Evolutionary conservation across 2,113 vertebrate genomes (phyloP), one percentile per base, ranked within the genome.

Genomic region (Myocastor coypus): DNA sequence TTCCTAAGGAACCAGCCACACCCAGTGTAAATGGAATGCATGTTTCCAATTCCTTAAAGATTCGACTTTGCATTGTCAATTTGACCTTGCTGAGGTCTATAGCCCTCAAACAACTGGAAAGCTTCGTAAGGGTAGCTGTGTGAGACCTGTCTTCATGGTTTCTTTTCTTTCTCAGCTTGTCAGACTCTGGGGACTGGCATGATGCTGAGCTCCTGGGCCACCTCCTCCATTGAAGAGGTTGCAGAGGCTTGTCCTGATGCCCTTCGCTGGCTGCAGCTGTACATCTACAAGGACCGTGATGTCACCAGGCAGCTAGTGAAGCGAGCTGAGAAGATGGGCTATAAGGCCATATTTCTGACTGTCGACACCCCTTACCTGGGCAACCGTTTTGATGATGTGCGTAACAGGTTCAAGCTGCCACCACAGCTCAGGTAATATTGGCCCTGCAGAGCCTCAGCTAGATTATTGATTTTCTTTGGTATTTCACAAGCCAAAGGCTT

Each of bases 131-230:
- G 17, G 26, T 6, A 61, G 6, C 4, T 28, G 55, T 71, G 24
- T 6, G 10, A 22, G 55, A 24, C 24, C 66, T 13, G 6, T 12
- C 24, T 80, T 87, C n/a, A 96, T 57, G 6, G 24, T 83, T 22
- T 28, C 9, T 19, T 57, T 50, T 95, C 8, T 73, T 94, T 83
- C 84, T 73, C 97, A 99, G 99, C 99, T 77, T 99, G 99, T 97
- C 95, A 89, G 37, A 98, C 99, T 0, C 16, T 98, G 95, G 99
- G 98, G 8, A 99, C 99, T 0, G 99, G 99, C 13, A 99, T 99
- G 99, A 99, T 99, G 99, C 98, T 99, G 97, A 99, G 99, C 83
- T 99, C 99, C 83, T 99, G 99, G 99, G 99, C 99, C 52, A 99
- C 99, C 7, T 99, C 99, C 10, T 99, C 99, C 4, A 99, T 99